Conservation (phyloP, 2,888 invertebrate genomes). For the Fissipunctia ypsillon region DNA sequence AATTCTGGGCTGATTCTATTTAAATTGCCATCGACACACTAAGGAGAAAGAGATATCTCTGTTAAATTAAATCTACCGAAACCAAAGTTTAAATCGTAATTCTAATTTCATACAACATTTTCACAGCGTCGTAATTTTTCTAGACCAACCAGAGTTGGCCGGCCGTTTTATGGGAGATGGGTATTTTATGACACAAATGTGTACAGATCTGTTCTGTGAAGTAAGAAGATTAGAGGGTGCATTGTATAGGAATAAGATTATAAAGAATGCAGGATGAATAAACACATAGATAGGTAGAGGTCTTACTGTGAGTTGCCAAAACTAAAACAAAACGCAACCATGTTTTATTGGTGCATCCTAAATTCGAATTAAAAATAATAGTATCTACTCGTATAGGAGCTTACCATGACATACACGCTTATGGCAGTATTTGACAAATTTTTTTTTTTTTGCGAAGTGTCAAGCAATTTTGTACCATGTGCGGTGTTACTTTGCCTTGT, state of each 20-base stretch:
- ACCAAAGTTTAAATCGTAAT: constrained; percentile 6
- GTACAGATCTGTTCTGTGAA: constrained; percentile 64
- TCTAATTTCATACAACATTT: constrained; percentile 23
- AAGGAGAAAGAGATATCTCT: too few relatives aligned
- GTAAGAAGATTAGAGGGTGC: constrained; percentile 33
- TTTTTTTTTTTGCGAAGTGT: too few relatives aligned
- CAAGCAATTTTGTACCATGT: too few relatives aligned
- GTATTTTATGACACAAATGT: constrained; percentile 72
- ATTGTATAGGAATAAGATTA: background rate
- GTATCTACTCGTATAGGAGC: too few relatives aligned
- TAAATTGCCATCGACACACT: too few relatives aligned
- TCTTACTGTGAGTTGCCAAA: background rate
- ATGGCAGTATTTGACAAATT: background rate
- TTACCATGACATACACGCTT: background rate
- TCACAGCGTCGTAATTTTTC: constrained; percentile 65
- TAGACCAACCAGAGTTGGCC: constrained; percentile 67
- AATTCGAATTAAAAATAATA: background rate
- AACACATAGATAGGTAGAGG: background rate
- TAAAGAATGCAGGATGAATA: too few relatives aligned
- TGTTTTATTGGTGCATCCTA: background rate
- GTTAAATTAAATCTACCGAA: background rate
- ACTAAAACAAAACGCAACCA: background rate
- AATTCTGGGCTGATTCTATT: too few relatives aligned
- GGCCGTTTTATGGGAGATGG: constrained; percentile 67
- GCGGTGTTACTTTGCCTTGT: too few relatives aligned